phyloP scores from a whole-genome alignment of 2,797 vertebrate species.

The Chrosomus eos region DNA sequence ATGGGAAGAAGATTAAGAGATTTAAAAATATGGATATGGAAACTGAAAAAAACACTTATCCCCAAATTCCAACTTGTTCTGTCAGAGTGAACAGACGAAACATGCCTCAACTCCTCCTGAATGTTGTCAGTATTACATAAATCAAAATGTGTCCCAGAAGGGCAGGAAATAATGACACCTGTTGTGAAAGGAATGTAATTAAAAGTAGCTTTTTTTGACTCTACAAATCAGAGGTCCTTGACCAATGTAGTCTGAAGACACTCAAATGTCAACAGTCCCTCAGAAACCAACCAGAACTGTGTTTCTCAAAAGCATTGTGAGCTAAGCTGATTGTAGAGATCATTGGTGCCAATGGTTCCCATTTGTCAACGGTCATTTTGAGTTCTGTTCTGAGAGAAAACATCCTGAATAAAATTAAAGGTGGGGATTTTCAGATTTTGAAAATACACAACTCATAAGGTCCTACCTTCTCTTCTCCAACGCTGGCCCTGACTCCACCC shows the following conservation, averaged over 20 bases:
- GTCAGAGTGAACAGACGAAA: not conserved
- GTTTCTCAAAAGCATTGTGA: not conserved
- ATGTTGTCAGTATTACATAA: not conserved
- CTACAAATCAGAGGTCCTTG: not conserved
- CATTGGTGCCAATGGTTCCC: not conserved
- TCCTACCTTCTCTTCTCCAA: too few species aligned
- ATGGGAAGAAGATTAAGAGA: not conserved
- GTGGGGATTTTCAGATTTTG: too few species aligned
- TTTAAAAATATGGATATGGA: not conserved
- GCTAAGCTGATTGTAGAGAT: not conserved
- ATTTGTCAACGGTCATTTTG: not conserved
- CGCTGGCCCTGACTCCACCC: too few species aligned
- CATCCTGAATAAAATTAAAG: not conserved
- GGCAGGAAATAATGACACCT: not conserved
- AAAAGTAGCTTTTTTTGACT: not conserved
- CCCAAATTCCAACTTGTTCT: not conserved
- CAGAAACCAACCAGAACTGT: not conserved
- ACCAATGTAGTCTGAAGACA: not conserved
- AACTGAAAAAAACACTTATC: not conserved
- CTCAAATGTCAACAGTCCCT: not conserved
- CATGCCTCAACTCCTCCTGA: constrained; percentile 40
- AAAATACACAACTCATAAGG: too few species aligned
- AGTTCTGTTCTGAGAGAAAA: not conserved
- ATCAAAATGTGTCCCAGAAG: not conserved
- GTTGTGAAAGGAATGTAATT: not conserved